A percentile compares a stretch with the other conserved stretches of the same genome.
Conservation (phyloP, 37 sponge, comb jelly and placozoan species). For the Dysidea cf. avara region DNA sequence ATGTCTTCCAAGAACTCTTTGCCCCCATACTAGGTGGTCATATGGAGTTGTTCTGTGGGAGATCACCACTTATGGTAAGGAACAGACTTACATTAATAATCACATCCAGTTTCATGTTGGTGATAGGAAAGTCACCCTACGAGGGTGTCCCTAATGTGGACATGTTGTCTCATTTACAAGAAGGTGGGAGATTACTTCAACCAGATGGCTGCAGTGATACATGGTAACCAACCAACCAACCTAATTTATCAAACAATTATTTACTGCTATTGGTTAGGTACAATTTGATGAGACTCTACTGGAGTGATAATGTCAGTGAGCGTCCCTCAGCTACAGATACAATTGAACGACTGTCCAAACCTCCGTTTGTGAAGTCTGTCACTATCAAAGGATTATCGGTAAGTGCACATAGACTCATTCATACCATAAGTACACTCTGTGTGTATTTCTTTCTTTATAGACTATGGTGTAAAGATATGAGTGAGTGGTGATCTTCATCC, state of each 20-base stretch:
- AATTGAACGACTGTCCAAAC: too few relatives aligned
- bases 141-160: not conserved
- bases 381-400: too few relatives aligned
- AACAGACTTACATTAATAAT: not conserved
- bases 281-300: conserved; percentile 25
- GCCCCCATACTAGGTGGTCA: conserved; percentile 62
- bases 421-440: too few relatives aligned
- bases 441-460: too few relatives aligned
- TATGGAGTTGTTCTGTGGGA: conserved; percentile 57
- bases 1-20: too few relatives aligned
- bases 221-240: conserved; percentile 33
- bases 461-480: too few relatives aligned
- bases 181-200: conserved; percentile 31
- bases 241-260: too few relatives aligned
- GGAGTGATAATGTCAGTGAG: not conserved
- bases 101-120: not conserved
- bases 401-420: too few relatives aligned
- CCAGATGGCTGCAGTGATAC: conserved; percentile 34
- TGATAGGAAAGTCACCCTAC: conserved; percentile 35
- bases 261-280: conserved; percentile 1
- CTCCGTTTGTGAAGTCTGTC: too few relatives aligned
- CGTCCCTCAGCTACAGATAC: too few relatives aligned
- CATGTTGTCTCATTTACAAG: conserved; percentile 7
- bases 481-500: too few relatives aligned
- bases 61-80: conserved; percentile 48